Evolutionary conservation across 2,888 invertebrate species (phyloP), one percentile per base, ranked within the genome.

Genomic region (Hymenopus coronatus): DNA sequence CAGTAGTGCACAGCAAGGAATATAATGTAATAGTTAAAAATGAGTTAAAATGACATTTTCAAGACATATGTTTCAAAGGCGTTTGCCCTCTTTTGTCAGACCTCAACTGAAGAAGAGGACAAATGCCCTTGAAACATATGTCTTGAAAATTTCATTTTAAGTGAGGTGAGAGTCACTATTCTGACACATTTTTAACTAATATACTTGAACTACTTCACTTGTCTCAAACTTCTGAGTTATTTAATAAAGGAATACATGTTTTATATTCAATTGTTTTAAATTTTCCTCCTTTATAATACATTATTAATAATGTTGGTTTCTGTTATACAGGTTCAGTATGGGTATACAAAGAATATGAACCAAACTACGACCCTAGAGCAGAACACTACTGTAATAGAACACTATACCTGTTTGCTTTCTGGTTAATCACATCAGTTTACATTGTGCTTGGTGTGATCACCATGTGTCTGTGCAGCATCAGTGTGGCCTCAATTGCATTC

Each of bases 341-440:
- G 96, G 95, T 96, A 3, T 96, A 96, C 92, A 94, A 95, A 91
- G 95, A 95, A 90, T 95, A 95, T 91, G 94, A 95, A 92, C 96
- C 95, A 87, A 94, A 94, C 91, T 95, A 94, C 91, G 94, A 94
- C 91, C 94, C 93, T 30, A 91, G 92, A 8, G 91, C 91, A 27
- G 93, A 94, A 30, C 89, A 93, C 91, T 96, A 95, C 92, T 96
- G 96, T 92, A 95, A 96, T 92, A 95, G 94, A 92, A 95, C 95
- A n/a, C 92, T 96, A 40, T 96, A 96, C 92, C 93, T 95, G 91
- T 96, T 95, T 92, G 95, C 96, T n/a, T 96, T 96, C 93, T 96
- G 96, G 96, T 93, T 96, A 81, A 95, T 96, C 83, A 96, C 96
- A 0, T 94, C 95, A 8, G 94, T 94, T n/a, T 96, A 96, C 92